Base-by-base conservation (phyloP, 2,888 invertebrate species). In the Caenorhabditis zanzibari region DNA sequence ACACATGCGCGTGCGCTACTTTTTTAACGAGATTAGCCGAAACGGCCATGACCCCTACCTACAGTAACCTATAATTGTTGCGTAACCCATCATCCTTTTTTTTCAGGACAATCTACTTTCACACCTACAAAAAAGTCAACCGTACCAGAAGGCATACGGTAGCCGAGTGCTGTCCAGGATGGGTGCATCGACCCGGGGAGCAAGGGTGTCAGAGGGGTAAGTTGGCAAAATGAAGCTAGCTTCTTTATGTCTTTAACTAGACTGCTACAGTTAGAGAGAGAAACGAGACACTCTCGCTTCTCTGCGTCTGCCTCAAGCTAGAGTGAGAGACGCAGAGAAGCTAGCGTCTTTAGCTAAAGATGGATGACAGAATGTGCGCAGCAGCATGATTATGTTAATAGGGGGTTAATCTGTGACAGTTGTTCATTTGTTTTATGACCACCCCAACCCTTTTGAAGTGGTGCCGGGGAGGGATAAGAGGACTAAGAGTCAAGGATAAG, bases 81-180 rank as follows among this genome's bases (percentile, higher is more conserved):
- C 61, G 63, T 41, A 63, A 68, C 26, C 26, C 44, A 38, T 38
- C 10, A 47, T 47, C 19, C 19, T 19, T 32, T 58, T 72, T 64
- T 91, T 93, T 10, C 92, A 94, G 94, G 85, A 93, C 93, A 0
- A 93, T 93, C 84, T 94, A 94, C 88, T 93, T 93, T 86, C 93
- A 93, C 22, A 93, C 93, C 28, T 93, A 93, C 86, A 92, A 93
- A 84, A 92, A 93, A 82, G 92, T 93, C 58, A 93, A 93, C 75
- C 92, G 93, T 64, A 93, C 93, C 14, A 85, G 92, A 58, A 92
- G 93, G 58, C 92, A 92, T 24, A 93, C 93, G 0, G 91, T 91
- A 54, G 93, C 93, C 76, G 92, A 93, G 83, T 94, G 94, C 87
- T 94, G 94, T 90, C 92, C 93, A 35, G 94, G 94, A 9, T 94